phyloP scores from a whole-genome alignment of 1,140 invertebrate genomes.

The Nomia melanderi region DNA sequence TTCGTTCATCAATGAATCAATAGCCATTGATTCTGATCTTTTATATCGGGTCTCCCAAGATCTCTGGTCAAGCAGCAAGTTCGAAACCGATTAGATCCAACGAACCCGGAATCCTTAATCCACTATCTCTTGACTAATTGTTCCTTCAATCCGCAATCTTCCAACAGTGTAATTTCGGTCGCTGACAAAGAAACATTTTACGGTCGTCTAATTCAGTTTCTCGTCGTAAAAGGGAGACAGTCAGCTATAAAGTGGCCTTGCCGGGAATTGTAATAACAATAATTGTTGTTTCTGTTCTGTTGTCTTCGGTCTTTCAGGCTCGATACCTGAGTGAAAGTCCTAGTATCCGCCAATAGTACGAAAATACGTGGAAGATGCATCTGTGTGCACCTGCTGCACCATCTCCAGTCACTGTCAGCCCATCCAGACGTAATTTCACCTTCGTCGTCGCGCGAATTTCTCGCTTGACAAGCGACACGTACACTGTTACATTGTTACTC shows the following conservation, averaged over 20 bases:
- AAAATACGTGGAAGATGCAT: slow-evolving; percentile 30
- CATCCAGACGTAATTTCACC: slow-evolving; percentile 50
- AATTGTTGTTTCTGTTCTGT: slow-evolving; percentile 23
- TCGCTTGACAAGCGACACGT: slow-evolving; percentile 11
- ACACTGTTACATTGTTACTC: background rate
- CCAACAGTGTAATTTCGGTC: slow-evolving; percentile 15
- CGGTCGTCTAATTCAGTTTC: slow-evolving; percentile 17
- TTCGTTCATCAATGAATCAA: background rate
- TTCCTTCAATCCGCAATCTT: background rate
- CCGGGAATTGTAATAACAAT: slow-evolving; percentile 44
- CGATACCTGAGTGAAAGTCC: slow-evolving; percentile 59
- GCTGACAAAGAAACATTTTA: slow-evolving; percentile 8
- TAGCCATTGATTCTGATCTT: background rate
- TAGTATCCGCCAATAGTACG: background rate
- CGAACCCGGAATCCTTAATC: background rate
- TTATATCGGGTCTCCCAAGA: background rate
- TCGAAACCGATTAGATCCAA: background rate
- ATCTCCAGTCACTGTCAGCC: slow-evolving; percentile 7
- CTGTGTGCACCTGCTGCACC: background rate
- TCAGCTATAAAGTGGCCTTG: slow-evolving; percentile 25
- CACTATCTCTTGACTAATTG: background rate
- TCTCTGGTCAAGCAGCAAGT: background rate
- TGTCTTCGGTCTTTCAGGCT: slow-evolving; percentile 29
- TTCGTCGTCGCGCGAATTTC: background rate
- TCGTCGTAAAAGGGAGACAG: slow-evolving; percentile 3